Base-by-base conservation (phyloP, 2,797 vertebrate genomes). In the Sebastes minor region DNA sequence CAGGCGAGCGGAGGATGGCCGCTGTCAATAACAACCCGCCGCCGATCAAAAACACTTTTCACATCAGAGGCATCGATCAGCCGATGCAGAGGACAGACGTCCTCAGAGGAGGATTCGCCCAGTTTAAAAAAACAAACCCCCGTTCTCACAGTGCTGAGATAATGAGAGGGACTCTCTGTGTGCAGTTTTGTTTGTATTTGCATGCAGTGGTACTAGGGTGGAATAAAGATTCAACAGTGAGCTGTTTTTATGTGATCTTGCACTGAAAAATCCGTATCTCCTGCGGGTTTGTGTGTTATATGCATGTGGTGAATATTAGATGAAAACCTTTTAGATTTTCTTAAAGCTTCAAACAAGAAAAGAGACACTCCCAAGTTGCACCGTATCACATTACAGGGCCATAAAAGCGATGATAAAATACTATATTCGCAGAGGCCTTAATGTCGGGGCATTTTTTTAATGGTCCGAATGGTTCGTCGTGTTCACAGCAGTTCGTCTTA, bases 31-130 rank as follows among this genome's bases (percentile, higher is more conserved):
- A 25, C 67, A 64, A 75, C 62, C 62, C 20, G 16, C 76, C 2
- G 49, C 75, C 68, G 70, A 93, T 95, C 90, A 92, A 91, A 92
- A 89, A 68, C 80, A 77, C 86, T 92, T 92, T 89, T 87, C 83
- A 89, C 90, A 87, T 91, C 81, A 88, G 88, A 88, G 74, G 57
- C 77, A 92, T 94, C 86, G 81, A 94, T 92, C 3, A 8, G 72
- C 42, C 4, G n/a, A 77, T n/a, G 74, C 59, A 23, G 73, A 88
- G 78, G 76, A 85, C 71, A 70, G 80, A 61, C 52, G 1, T 32
- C 76, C 80, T 71, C 85, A 1, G 70, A 75, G 84, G 77, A 78
- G 78, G 79, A 78, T 75, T 83, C 73, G 1, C 70, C 78, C 80
- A 12, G 63, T 35, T 23, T 38, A 38, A 60, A 33, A 76, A 78